phyloP scores from a whole-genome alignment of 1,140 invertebrate genomes.

The Belonocnema kinseyi region DNA sequence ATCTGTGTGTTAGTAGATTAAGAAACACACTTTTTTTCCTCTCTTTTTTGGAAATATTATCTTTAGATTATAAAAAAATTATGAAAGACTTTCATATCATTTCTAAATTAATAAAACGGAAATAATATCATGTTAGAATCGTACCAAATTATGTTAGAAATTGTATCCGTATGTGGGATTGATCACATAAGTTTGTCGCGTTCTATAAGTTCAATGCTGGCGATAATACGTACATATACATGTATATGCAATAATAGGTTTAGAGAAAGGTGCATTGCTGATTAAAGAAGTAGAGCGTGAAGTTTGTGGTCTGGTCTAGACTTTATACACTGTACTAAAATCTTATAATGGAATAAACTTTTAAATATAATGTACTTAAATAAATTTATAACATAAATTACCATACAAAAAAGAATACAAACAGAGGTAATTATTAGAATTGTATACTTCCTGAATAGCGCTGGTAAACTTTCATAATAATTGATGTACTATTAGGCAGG shows the following conservation, averaged over 20 bases:
- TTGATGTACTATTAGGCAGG: too few species aligned
- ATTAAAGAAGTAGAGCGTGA: constrained; percentile 11
- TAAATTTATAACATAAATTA: constrained; percentile 8
- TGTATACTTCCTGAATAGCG: background rate
- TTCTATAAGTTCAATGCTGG: background rate
- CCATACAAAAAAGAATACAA: background rate
- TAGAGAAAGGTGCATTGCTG: constrained; percentile 1
- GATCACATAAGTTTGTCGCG: constrained; percentile 20
- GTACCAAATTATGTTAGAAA: too few species aligned
- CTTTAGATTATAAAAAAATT: too few species aligned
- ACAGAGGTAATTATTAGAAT: background rate
- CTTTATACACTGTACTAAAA: background rate
- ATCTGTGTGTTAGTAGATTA: too few species aligned
- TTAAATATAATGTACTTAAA: background rate
- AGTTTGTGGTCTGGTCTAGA: constrained; percentile 21
- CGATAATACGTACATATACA: background rate
- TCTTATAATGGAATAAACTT: background rate
- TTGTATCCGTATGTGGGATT: background rate
- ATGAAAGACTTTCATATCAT: too few species aligned
- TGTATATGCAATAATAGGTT: background rate
- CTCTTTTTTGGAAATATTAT: too few species aligned
- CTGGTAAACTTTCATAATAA: too few species aligned
- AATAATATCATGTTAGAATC: too few species aligned
- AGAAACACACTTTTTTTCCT: too few species aligned
- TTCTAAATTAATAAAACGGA: too few species aligned